phyloP scores from a whole-genome alignment of 35 echinoderm and acorn worm genomes.

The Diadema setosum region DNA sequence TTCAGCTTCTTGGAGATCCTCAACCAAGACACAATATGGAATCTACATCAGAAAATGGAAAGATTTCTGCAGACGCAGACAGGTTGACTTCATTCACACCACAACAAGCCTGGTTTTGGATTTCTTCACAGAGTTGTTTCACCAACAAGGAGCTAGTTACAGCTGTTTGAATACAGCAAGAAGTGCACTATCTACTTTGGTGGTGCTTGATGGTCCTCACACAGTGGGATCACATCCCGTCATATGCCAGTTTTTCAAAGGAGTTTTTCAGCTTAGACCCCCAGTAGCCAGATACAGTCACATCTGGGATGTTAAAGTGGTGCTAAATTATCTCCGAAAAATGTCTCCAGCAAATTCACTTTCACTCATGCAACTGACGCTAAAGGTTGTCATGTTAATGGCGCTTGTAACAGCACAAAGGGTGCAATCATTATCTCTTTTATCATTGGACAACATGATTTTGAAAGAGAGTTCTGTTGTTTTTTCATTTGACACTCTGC shows the following conservation, averaged over 20 bases:
- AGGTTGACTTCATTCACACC: background rate
- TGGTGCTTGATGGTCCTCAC: background rate
- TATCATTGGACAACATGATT: background rate
- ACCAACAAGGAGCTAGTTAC: background rate
- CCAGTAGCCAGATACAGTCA: conserved; percentile 29
- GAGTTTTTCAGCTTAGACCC: conserved; percentile 42
- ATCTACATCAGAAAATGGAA: conserved; percentile 25
- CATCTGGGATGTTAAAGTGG: conserved; percentile 59
- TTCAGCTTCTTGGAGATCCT: conserved; percentile 14
- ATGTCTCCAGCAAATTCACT: background rate
- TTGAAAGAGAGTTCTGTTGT: background rate
- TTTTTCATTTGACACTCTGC: conserved; percentile 16
- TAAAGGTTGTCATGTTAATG: conserved; percentile 52
- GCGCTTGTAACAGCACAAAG: conserved; percentile 43
- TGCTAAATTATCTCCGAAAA: conserved; percentile 31
- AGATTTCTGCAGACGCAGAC: background rate
- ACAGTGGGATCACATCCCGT: conserved; percentile 46
- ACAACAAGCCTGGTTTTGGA: background rate
- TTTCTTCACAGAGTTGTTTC: background rate
- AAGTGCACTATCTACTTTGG: conserved; percentile 49
- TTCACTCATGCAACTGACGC: conserved; percentile 37
- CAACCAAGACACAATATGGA: conserved; percentile 32
- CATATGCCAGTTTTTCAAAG: conserved; percentile 53
- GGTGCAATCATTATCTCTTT: background rate
- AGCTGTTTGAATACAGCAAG: conserved; percentile 54